Conservation (phyloP, 2,888 invertebrate genomes). For the Lycocerus yunnanus region DNA sequence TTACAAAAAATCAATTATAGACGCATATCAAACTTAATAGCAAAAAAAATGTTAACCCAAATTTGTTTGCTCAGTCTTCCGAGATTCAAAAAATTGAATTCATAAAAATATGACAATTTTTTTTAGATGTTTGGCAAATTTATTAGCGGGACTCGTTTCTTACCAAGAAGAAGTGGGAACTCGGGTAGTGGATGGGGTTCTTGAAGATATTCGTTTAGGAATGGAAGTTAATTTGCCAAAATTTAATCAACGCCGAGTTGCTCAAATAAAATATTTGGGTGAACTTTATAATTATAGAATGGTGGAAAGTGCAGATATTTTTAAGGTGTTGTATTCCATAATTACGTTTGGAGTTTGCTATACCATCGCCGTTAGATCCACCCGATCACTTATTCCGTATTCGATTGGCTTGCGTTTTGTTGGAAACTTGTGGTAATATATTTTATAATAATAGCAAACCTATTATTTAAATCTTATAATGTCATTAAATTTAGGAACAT, state of each 20-base stretch:
- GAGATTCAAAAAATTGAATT: too few relatives aligned
- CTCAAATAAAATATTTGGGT: constrained; percentile 93
- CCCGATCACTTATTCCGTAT: constrained; percentile 90
- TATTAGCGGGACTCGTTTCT: constrained; percentile 88
- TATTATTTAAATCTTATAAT: neutral
- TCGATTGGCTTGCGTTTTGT: constrained; percentile 82
- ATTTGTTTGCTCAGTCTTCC: too few relatives aligned
- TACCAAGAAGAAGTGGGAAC: constrained; percentile 90
- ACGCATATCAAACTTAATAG: too few relatives aligned
- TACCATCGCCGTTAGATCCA: constrained; percentile 76
- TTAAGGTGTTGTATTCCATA: constrained; percentile 87
- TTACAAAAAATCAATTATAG: too few relatives aligned
- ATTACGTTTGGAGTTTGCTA: constrained; percentile 87
- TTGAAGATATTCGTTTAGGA: constrained; percentile 93
- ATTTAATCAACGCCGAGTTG: constrained; percentile 90
- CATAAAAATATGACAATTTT: neutral
- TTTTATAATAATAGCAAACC: neutral
- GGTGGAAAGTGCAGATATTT: constrained; percentile 90
- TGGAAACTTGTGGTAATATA: constrained; percentile 84
- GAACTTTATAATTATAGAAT: constrained; percentile 96
- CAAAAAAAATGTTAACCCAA: too few relatives aligned
- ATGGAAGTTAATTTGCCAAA: constrained; percentile 85
- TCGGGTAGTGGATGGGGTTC: constrained; percentile 89
- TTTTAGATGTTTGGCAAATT: constrained; percentile 78
- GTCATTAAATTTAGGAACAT: constrained; percentile 57